Percentiles rank a stretch among this genome's conserved stretches.
These are phyloP conservation scores for Drosophila aldrichi DNA, from an alignment of 2,888 invertebrate genomes.

Conservation along the genomic window DNA sequence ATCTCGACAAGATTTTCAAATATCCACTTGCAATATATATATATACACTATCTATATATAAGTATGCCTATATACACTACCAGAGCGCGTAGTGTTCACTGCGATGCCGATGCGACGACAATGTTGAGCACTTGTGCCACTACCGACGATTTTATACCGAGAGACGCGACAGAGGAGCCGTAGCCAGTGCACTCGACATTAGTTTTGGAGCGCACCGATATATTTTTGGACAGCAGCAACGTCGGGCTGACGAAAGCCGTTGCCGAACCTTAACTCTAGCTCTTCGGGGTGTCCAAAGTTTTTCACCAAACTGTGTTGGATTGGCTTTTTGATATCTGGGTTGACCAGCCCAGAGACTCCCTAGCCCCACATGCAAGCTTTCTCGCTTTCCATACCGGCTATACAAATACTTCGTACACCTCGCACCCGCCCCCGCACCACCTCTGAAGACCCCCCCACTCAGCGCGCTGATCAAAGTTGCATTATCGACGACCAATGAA, in stretches of 20 bases:
- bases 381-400: conserved; percentile 77
- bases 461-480: conserved; percentile 33
- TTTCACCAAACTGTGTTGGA: conserved; percentile 67
- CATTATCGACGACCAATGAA: conserved; percentile 70
- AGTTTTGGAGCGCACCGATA: conserved; percentile 63
- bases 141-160: conserved; percentile 85
- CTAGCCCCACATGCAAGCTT: conserved; percentile 58
- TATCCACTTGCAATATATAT: conserved; percentile 19
- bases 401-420: conserved; percentile 18
- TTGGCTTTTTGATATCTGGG: conserved; percentile 68
- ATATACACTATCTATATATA: conserved; percentile 14
- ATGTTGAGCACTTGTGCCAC: conserved; percentile 84
- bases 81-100: conserved; percentile 81
- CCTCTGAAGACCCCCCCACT: neutral
- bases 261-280: conserved; percentile 56
- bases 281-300: conserved; percentile 64
- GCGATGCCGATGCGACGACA: conserved; percentile 84
- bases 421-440: neutral
- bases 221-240: conserved; percentile 68
- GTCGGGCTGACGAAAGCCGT: conserved; percentile 70
- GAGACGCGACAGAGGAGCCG: conserved; percentile 20
- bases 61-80: conserved; percentile 49
- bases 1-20: conserved; percentile 57
- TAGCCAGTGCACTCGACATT: conserved; percentile 39
- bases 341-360: conserved; percentile 45